These are phyloP conservation scores for Eudyptes chrysolophus DNA, from an alignment of 2,113 vertebrate genomes.

Conservation along the genomic window DNA sequence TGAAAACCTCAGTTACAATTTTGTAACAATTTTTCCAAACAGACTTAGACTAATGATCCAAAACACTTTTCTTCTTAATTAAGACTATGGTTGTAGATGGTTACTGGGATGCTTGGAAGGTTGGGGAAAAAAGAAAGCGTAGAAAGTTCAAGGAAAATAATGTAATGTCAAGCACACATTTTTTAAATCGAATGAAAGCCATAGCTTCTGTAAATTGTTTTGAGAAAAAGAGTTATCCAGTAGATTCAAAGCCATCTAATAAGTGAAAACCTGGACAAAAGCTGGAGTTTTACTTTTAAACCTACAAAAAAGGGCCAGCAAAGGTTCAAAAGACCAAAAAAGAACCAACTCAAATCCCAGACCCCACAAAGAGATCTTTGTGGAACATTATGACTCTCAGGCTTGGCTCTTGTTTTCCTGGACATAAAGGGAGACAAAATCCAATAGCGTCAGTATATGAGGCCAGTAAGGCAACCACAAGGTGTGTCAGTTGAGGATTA, in stretches of 20 bases:
- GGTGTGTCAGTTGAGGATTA: background rate
- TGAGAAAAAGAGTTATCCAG: background rate
- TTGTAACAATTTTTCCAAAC: slow-evolving; percentile 39
- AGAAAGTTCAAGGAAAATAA: background rate
- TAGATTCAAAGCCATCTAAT: background rate
- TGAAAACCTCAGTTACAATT: slow-evolving; percentile 62
- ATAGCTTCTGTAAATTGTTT: background rate
- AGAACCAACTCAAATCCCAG: background rate
- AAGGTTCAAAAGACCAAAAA: background rate
- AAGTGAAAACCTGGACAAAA: background rate
- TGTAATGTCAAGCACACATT: fast-evolving
- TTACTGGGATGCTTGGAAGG: background rate
- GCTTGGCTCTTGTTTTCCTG: background rate
- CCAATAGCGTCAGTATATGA: background rate
- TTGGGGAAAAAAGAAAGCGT: background rate
- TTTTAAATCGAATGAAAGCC: background rate
- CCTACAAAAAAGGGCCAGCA: background rate
- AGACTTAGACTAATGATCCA: slow-evolving; percentile 15
- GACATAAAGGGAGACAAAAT: background rate
- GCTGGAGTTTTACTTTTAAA: background rate
- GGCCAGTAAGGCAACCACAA: background rate
- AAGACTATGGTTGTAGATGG: background rate
- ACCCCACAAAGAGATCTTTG: background rate
- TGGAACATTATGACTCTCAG: background rate
- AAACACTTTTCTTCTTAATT: slow-evolving; percentile 40